Evolutionary conservation across 2,888 invertebrate genomes (phyloP), one percentile per base, ranked within the genome.

Genomic region (Nomada flava): DNA sequence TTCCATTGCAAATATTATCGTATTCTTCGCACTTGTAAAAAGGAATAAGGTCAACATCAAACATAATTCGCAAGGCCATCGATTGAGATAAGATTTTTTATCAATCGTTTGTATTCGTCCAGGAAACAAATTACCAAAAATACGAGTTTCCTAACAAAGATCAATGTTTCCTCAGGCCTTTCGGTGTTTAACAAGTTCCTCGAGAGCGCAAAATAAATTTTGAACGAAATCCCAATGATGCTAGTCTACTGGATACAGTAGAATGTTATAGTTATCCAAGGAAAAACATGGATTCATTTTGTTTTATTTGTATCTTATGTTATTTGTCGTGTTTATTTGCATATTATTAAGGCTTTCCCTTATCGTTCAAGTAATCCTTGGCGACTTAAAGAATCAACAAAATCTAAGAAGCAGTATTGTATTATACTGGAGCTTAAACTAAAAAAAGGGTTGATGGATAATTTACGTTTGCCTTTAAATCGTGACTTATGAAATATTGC

Each of bases 41-140:
- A 71, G 53, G 63, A 47, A 60, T 47, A 53, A 26, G 13, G 18
- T 63, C 63, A 50, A 44, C 44, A 36, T 59, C 55, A 68, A 69
- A 73, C n/a, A 47, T 36, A 78, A 71, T 74, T 78, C 36, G 10
- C 63, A 68, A 85, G 60, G 73, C 29, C 64, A 64, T 82, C 65
- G 74, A 79, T 72, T 53, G 9, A 59, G 76, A 85, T 85, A 82
- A 82, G 64, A 82, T 79, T 76, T 68, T 73, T 73, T 77, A 79
- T 76, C 70, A 64, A 68, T 76, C 60, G 13, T 76, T 47, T 47
- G 50, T 47, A 60, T 65, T 62, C 69, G 42, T 20, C 29, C 23
- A 62, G n/a, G 36, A 76, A 67, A 10, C 26, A 20, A 44, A 59
- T 70, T 55, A 15, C 42, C 26, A 47, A 72, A 79, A 79, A 68